These are phyloP conservation scores for Pyrocephalus nanus DNA, from an alignment of 2,797 vertebrate species.

Conservation along the genomic window DNA sequence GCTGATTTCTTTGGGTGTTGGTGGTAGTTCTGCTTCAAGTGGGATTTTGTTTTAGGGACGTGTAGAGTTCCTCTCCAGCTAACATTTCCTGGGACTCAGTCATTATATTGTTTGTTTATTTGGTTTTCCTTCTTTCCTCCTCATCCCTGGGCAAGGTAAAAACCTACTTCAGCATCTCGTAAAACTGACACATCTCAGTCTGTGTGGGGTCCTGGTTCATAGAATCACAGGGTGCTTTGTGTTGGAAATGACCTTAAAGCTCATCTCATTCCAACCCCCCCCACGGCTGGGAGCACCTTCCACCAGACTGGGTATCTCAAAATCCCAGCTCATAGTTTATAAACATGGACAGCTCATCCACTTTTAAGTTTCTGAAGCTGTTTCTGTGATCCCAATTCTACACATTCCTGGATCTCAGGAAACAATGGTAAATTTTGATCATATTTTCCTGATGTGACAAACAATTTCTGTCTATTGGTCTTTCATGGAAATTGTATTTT, in stretches of 20 bases:
- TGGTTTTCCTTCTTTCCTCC: neutral
- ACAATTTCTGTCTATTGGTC: neutral
- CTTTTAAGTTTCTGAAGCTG: neutral
- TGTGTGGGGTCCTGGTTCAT: neutral
- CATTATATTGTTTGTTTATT: neutral
- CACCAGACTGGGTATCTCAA: neutral
- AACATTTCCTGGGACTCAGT: neutral
- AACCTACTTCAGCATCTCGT: neutral
- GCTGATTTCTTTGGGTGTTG: neutral
- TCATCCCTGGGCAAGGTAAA: neutral
- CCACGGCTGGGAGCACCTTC: neutral
- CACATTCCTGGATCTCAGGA: neutral
- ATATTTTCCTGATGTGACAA: neutral
- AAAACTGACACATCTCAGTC: neutral
- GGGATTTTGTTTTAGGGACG: neutral
- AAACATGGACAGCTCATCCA: neutral
- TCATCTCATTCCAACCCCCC: neutral
- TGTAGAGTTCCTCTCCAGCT: neutral
- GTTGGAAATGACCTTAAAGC: neutral
- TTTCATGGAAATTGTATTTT: neutral
- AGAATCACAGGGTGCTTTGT: neutral
- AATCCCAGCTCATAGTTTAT: neutral
- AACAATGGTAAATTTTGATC: neutral
- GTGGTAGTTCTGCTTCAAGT: neutral
- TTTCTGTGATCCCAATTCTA: neutral